Percentiles rank a stretch among this genome's conserved stretches.
Conservation (phyloP, 1,140 invertebrate species). For the Lepidurus couesii region DNA sequence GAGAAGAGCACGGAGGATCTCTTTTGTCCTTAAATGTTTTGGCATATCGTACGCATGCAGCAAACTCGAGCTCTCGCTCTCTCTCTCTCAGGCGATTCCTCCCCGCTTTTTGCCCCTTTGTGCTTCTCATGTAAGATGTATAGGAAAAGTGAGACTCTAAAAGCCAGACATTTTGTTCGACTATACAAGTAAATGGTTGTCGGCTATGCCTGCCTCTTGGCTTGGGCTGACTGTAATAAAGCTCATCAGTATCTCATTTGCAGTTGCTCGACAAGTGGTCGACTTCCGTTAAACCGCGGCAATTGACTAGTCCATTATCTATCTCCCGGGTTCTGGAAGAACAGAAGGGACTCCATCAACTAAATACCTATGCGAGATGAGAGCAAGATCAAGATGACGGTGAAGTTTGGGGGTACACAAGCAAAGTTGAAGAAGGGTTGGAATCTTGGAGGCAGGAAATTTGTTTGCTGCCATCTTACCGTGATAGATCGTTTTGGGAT, state of each 20-base stretch:
- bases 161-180: background rate
- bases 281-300: background rate
- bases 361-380: background rate
- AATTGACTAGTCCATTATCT: conserved; percentile 16
- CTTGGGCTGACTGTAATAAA: conserved; percentile 4
- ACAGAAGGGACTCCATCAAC: background rate
- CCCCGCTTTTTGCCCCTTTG: background rate
- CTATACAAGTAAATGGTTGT: background rate
- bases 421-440: background rate
- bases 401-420: background rate
- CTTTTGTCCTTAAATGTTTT: conserved; percentile 1
- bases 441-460: background rate
- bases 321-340: background rate
- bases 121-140: background rate
- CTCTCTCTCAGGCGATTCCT: background rate
- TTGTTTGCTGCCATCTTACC: conserved; percentile 5
- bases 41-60: background rate
- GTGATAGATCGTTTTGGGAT: conserved; percentile 4
- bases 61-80: background rate
- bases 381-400: background rate
- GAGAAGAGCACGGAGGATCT: background rate
- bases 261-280: background rate
- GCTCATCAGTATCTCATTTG: conserved; percentile 12
- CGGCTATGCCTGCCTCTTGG: background rate
- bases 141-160: background rate